A percentile compares a stretch with the other conserved stretches of the same genome.
phyloP scores from a whole-genome alignment of 2,888 invertebrate species.

The Cephus sareptanus region DNA sequence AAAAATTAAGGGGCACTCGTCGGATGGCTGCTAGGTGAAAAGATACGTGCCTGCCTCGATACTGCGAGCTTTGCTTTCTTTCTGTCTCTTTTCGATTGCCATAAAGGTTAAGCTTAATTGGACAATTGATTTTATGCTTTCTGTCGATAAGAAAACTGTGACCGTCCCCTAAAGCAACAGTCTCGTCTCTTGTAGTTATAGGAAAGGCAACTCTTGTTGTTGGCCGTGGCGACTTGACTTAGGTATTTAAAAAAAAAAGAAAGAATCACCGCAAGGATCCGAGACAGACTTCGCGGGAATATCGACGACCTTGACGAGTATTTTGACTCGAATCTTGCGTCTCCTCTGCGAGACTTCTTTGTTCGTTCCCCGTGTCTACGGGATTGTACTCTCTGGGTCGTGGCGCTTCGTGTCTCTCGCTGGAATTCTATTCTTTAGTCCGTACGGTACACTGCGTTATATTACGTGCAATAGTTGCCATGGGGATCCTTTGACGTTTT shows the following conservation, averaged over 20 bases:
- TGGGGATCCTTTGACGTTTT: background rate
- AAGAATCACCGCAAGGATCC: background rate
- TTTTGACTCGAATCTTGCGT: background rate
- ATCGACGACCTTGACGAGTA: background rate
- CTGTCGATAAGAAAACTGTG: background rate
- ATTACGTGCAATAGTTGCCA: background rate
- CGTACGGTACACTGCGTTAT: background rate
- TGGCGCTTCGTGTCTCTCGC: background rate
- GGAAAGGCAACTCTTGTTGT: background rate
- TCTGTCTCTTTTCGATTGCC: background rate
- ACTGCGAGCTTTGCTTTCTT: too few relatives aligned
- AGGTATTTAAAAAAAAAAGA: background rate
- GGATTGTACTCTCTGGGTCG: background rate
- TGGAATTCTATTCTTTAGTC: background rate
- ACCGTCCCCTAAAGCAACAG: background rate
- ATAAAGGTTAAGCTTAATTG: background rate
- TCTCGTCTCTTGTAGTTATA: background rate
- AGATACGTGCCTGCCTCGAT: background rate
- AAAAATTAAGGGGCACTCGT: background rate
- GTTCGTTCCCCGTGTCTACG: background rate
- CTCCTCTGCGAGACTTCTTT: background rate
- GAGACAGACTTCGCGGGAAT: background rate
- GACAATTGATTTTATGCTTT: background rate
- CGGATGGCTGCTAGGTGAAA: background rate
- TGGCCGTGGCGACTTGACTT: background rate